phyloP scores from a whole-genome alignment of 35 echinoderm and acorn worm genomes.

The Heliocidaris erythrogramma region DNA sequence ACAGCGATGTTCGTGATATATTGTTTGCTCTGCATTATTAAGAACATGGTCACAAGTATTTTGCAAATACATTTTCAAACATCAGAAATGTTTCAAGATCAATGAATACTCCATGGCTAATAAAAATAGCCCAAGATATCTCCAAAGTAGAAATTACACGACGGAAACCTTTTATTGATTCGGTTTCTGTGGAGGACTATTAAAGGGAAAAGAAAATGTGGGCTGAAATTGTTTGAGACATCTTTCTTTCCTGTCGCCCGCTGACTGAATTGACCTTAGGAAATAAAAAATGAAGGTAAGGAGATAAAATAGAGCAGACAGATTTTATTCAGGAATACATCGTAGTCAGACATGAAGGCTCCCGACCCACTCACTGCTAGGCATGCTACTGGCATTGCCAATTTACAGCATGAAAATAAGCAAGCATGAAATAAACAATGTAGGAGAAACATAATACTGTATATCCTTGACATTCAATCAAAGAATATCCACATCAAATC shows the following conservation, averaged over 20 bases:
- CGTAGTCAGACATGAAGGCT: not conserved
- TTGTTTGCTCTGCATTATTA: not conserved
- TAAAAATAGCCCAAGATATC: not conserved
- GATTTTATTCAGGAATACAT: not conserved
- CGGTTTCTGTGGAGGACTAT: not conserved
- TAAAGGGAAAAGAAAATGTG: not conserved
- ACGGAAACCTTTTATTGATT: not conserved
- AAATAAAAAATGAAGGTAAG: slow-evolving; percentile 19
- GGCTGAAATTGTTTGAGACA: not conserved
- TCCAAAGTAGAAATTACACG: not conserved
- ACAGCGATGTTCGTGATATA: not conserved
- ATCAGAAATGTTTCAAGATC: not conserved
- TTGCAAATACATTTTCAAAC: not conserved
- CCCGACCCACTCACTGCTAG: not conserved
- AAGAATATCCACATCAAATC: not conserved
- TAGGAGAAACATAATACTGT: not conserved
- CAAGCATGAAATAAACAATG: not conserved
- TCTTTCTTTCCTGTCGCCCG: not conserved
- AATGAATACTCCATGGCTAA: not conserved
- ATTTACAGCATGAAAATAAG: not conserved
- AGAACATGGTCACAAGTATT: not conserved
- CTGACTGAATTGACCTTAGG: not conserved
- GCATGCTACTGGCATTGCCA: not conserved
- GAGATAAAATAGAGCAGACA: slow-evolving; percentile 9
- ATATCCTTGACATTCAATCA: not conserved